phyloP scores from a whole-genome alignment of 2,797 vertebrate genomes.

The Anguilla megastoma region DNA sequence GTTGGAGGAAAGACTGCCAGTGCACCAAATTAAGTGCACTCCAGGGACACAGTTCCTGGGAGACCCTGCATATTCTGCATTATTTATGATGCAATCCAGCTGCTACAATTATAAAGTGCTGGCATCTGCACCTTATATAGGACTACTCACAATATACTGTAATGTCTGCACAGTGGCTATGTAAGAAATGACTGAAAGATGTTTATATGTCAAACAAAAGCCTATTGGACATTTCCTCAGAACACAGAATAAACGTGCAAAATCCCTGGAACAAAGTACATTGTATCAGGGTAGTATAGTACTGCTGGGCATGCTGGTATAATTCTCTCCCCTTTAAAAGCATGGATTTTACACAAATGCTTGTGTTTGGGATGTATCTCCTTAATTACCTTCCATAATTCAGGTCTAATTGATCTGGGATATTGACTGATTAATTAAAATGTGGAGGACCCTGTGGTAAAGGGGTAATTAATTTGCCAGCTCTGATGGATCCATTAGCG shows the following conservation, averaged over 20 bases:
- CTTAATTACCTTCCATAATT: constrained; percentile 53
- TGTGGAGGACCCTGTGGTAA: constrained; percentile 1
- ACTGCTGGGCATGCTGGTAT: background rate
- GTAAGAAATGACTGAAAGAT: constrained; percentile 29
- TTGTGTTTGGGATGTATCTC: constrained; percentile 41
- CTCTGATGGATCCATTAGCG: constrained; percentile 24
- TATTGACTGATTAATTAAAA: constrained; percentile 42
- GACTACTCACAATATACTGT: constrained; percentile 42
- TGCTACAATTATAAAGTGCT: constrained; percentile 47
- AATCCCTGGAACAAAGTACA: background rate
- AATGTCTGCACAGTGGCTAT: constrained; percentile 43
- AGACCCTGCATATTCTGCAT: constrained; percentile 51
- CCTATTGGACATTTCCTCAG: background rate
- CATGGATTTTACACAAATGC: constrained; percentile 13
- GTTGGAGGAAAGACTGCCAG: background rate
- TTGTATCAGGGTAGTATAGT: background rate
- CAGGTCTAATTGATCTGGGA: constrained; percentile 41
- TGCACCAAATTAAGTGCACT: constrained; percentile 44
- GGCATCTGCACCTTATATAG: constrained; percentile 31
- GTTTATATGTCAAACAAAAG: background rate
- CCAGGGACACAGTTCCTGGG: constrained; percentile 43
- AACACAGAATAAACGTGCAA: background rate
- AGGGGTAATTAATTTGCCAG: constrained; percentile 7
- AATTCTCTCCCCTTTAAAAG: background rate
- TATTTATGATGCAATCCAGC: constrained; percentile 55